Conservation (phyloP, 1,140 invertebrate species). For the Xylocopa sonorina region DNA sequence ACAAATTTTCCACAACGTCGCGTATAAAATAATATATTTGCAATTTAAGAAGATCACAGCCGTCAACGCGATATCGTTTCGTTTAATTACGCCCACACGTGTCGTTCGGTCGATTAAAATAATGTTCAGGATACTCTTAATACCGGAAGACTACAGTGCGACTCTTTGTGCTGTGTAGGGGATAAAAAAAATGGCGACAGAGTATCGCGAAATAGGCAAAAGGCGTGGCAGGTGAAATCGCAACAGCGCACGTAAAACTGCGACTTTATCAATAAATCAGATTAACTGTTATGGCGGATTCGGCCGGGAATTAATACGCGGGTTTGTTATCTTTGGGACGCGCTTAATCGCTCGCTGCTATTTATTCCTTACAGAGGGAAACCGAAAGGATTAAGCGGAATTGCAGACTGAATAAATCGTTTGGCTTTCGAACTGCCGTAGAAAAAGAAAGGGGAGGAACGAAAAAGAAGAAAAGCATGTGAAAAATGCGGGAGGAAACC, state of each 20-base stretch:
- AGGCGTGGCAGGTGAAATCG: not conserved
- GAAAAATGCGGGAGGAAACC: not conserved
- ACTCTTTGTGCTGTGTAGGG: too few relatives aligned
- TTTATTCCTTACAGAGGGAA: slow-evolving; percentile 48
- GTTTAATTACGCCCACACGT: too few relatives aligned
- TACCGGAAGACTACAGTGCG: too few relatives aligned
- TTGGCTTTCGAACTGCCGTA: slow-evolving; percentile 7
- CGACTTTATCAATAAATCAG: slow-evolving; percentile 46
- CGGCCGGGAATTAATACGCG: slow-evolving; percentile 33
- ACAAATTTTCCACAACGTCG: too few relatives aligned
- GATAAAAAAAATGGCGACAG: too few relatives aligned
- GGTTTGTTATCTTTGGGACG: slow-evolving; percentile 14
- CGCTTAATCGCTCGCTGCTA: slow-evolving; percentile 50
- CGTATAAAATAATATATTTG: too few relatives aligned
- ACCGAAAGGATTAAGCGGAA: slow-evolving; percentile 50
- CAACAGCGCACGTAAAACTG: not conserved
- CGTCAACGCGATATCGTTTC: too few relatives aligned
- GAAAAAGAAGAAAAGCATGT: not conserved
- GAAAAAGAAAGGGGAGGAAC: not conserved
- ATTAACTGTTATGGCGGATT: slow-evolving; percentile 16
- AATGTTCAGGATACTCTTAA: too few relatives aligned
- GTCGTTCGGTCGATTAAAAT: too few relatives aligned
- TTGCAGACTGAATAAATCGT: slow-evolving; percentile 53
- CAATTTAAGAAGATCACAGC: too few relatives aligned
- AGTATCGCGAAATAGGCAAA: not conserved